These are phyloP conservation scores for Thamnaconus septentrionalis DNA, from an alignment of 2,113 vertebrate genomes.

Conservation along the genomic window DNA sequence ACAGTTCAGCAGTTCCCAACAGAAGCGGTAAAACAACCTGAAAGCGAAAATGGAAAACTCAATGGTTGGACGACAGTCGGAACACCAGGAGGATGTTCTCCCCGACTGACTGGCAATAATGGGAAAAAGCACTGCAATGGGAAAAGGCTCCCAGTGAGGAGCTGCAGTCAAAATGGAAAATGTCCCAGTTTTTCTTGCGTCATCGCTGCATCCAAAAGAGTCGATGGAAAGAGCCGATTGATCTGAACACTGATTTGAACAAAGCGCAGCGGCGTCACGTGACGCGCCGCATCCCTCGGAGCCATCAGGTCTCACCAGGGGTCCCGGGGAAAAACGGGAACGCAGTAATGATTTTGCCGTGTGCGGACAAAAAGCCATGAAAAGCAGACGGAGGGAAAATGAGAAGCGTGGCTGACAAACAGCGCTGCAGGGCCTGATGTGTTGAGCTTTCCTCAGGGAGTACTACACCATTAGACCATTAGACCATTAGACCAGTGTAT, in stretches of 20 bases:
- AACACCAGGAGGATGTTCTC: neutral
- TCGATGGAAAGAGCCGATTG: neutral
- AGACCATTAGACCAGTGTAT: too few relatives aligned
- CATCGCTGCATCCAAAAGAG: neutral
- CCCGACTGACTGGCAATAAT: neutral
- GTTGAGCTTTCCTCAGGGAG: too few relatives aligned
- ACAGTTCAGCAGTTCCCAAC: too few relatives aligned
- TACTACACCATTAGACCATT: too few relatives aligned
- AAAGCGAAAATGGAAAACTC: conserved; percentile 1
- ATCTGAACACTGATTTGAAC: neutral
- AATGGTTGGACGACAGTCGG: neutral
- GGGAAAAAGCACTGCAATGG: neutral
- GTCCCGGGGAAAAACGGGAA: neutral
- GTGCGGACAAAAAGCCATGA: conserved; percentile 1
- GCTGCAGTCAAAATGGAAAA: neutral
- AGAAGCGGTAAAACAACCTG: too few relatives aligned
- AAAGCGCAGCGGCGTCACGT: neutral
- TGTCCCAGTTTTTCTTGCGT: neutral
- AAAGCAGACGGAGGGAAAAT: neutral
- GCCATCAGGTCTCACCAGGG: conserved; percentile 4
- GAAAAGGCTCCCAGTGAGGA: neutral
- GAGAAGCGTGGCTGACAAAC: too few relatives aligned
- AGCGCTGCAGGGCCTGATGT: too few relatives aligned
- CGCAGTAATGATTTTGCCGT: neutral
- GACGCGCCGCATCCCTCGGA: neutral